Evolutionary conservation across 2,888 invertebrate species (phyloP).

Genomic region (Aplocera efformata): DNA sequence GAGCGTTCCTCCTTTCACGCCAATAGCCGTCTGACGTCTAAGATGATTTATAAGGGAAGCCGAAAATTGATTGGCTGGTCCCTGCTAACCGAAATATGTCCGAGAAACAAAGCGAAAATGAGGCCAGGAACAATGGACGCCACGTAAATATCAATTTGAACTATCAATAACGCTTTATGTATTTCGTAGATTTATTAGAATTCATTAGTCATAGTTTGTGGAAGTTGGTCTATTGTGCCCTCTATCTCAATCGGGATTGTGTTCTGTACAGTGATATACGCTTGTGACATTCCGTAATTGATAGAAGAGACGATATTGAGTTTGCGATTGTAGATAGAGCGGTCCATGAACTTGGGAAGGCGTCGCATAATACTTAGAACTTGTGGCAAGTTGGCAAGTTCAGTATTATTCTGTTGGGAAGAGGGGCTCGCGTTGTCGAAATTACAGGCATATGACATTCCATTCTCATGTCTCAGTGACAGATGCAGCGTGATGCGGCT

Average conservation of each 20-base stretch:
- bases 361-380: conserved; percentile 15
- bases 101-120: conserved; percentile 50
- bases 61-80: conserved; percentile 65
- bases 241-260: conserved; percentile 25
- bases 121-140: conserved; percentile 32
- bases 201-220: conserved; percentile 30
- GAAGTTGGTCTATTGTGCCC: conserved; percentile 26
- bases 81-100: conserved; percentile 55
- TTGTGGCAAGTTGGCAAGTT: too few species aligned
- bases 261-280: conserved; percentile 34
- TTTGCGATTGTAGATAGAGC: conserved; percentile 11
- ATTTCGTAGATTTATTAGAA: conserved; percentile 27
- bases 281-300: conserved; percentile 54
- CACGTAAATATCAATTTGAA: conserved; percentile 34
- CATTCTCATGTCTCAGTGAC: too few species aligned
- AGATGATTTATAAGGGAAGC: conserved; percentile 68
- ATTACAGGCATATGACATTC: too few species aligned
- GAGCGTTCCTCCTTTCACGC: conserved; percentile 43
- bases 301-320: conserved; percentile 52
- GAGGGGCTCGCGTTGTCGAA: too few species aligned
- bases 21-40: conserved; percentile 46
- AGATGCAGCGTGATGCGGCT: too few species aligned
- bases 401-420: too few species aligned
- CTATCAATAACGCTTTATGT: conserved; percentile 34
- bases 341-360: conserved; percentile 30